Conservation (phyloP, 2,888 invertebrate species). For the Melipona beecheii region DNA sequence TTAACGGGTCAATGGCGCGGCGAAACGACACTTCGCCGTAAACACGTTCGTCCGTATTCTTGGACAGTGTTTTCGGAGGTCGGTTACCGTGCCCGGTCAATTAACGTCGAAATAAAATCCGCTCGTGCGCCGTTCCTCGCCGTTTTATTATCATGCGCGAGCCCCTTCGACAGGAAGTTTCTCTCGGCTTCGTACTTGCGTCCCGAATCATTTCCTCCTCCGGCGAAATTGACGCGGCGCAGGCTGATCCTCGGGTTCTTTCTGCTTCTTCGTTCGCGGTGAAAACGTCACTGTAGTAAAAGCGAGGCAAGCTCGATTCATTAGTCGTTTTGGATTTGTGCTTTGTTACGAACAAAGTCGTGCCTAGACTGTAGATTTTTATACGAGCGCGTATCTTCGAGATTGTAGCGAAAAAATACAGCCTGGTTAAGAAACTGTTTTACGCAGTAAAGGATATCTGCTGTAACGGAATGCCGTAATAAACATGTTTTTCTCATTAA, state of each 20-base stretch:
- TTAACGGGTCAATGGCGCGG: constrained; percentile 69
- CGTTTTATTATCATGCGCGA: constrained; percentile 37
- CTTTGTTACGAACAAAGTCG: too few species aligned
- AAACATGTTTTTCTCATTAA: too few species aligned
- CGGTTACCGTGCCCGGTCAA: constrained; percentile 59
- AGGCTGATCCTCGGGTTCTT: not conserved
- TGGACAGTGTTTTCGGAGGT: constrained; percentile 66
- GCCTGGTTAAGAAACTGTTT: too few species aligned
- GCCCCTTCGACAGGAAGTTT: constrained; percentile 38
- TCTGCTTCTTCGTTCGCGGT: not conserved
- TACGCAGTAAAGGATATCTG: too few species aligned
- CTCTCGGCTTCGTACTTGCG: constrained; percentile 7
- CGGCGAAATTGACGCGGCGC: constrained; percentile 2
- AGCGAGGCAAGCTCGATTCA: not conserved
- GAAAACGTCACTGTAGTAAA: not conserved
- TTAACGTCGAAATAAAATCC: constrained; percentile 65
- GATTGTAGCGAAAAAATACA: too few species aligned
- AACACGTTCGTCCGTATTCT: constrained; percentile 70
- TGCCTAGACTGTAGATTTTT: too few species aligned
- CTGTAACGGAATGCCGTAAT: too few species aligned
- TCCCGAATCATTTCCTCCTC: constrained; percentile 8
- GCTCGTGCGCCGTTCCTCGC: constrained; percentile 24
- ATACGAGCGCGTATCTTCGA: too few species aligned
- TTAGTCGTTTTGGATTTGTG: not conserved
- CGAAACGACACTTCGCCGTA: constrained; percentile 62